These are phyloP conservation scores for Pipa parva DNA, from an alignment of 2,113 vertebrate genomes.

Conservation along the genomic window DNA sequence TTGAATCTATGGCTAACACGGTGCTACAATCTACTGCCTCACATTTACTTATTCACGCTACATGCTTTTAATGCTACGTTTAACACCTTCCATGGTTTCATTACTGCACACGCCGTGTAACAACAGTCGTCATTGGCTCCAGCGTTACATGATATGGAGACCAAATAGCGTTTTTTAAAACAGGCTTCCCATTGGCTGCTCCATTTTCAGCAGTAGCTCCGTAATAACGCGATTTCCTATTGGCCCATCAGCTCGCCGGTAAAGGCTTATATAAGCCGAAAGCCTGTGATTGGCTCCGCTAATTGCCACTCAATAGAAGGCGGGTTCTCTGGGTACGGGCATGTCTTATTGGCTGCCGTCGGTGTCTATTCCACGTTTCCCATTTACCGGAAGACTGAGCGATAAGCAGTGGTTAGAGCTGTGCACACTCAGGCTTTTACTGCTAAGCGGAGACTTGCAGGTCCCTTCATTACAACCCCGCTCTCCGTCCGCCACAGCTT, in stretches of 20 bases:
- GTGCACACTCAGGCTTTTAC: neutral
- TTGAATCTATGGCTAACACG: too few relatives aligned
- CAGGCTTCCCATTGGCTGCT: too few relatives aligned
- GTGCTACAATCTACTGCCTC: too few relatives aligned
- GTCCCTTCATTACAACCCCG: too few relatives aligned
- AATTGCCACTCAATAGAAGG: neutral
- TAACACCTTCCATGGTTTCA: too few relatives aligned
- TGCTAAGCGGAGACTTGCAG: neutral
- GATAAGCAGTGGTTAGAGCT: neutral
- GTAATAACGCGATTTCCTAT: neutral
- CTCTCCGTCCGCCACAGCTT: neutral
- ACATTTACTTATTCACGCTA: too few relatives aligned
- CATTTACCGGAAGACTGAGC: conserved; percentile 7
- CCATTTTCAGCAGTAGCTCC: neutral
- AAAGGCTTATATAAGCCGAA: neutral
- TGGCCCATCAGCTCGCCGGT: conserved; percentile 1
- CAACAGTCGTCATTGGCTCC: too few relatives aligned
- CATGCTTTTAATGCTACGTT: too few relatives aligned
- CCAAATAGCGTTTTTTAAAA: too few relatives aligned
- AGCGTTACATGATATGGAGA: too few relatives aligned
- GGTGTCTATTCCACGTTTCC: neutral
- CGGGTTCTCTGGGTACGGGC: neutral
- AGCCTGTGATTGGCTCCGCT: neutral
- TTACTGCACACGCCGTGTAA: too few relatives aligned
- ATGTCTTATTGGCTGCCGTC: neutral